Evolutionary conservation across 2,113 vertebrate genomes (phyloP).

Genomic region (Indri indri): DNA sequence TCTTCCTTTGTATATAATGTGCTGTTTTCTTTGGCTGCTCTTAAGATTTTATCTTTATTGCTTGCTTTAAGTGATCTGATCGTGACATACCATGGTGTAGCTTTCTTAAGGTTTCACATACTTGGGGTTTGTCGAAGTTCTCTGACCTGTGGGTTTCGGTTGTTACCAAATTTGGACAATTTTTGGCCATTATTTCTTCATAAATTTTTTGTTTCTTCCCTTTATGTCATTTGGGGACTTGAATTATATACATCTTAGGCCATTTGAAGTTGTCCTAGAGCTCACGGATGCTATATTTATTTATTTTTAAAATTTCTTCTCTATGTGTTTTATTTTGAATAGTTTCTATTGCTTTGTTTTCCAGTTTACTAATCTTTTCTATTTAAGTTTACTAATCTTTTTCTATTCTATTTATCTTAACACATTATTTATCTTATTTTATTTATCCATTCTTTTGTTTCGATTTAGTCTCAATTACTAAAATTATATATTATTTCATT

Average conservation of each 20-base stretch:
- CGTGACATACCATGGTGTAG: background rate
- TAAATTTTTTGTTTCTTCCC: background rate
- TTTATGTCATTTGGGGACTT: background rate
- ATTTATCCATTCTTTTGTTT: background rate
- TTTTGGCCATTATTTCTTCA: background rate
- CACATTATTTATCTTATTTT: background rate
- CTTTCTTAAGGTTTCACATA: constrained; percentile 18
- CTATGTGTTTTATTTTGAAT: background rate
- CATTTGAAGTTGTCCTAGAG: background rate
- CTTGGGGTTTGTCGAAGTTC: background rate
- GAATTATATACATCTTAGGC: background rate
- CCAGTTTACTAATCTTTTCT: background rate
- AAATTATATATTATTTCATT: constrained; percentile 45
- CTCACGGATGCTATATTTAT: background rate
- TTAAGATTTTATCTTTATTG: background rate
- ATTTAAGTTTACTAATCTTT: background rate
- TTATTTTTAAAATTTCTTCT: background rate
- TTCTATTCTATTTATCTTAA: background rate
- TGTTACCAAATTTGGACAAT: background rate
- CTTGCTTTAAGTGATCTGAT: background rate
- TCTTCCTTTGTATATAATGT: background rate
- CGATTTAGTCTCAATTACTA: constrained; percentile 47
- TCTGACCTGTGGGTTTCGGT: background rate
- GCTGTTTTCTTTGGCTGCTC: background rate
- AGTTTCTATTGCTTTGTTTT: background rate